Evolutionary conservation across 2,888 invertebrate species (phyloP), one percentile per base, ranked within the genome.

Genomic region (Clostera curtula): DNA sequence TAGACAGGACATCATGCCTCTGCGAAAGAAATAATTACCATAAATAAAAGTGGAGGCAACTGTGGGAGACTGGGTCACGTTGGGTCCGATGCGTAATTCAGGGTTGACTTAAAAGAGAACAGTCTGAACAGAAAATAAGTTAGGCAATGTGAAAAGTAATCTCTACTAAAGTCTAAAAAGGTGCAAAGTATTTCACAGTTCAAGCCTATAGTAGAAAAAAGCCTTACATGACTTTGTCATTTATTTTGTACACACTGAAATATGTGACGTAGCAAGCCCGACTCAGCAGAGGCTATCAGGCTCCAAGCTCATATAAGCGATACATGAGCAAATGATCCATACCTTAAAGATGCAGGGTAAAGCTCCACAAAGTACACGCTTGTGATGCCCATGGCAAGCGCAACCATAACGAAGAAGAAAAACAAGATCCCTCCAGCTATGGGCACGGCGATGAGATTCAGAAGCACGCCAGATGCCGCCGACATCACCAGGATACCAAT

Each of bases 1-100:
- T 12, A 89, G 60, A 40, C 89, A 89, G 2, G 90, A 85, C 1
- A 88, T 89, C 65, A 88, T 86, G 0, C 88, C 90, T 43, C 88
- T 88, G 59, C 2, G 43, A 49, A 10, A 19, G 23, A 34, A 26
- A 22, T 17, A 19, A 15, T 11, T 21, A 12, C 24, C 24, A n/a
- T 23, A 20, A 16, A 12, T n/a, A 5, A 3, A 16, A 19, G 4
- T 23, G n/a, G 8, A 3, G 6, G 6, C 3, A n/a, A 18, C 6
- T 6, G 18, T 18, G 4, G 4, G 4, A 5, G 15, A 15, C 15
- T 15, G 15, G 15, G n/a, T n/a, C n/a, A n/a, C n/a, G n/a, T n/a
- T n/a, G n/a, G n/a, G n/a, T n/a, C n/a, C n/a, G n/a, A n/a, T n/a
- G n/a, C n/a, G n/a, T n/a, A n/a, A n/a, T n/a, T n/a, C n/a, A n/a